phyloP scores from a whole-genome alignment of 2,797 vertebrate genomes.

The Halcyon badia region DNA sequence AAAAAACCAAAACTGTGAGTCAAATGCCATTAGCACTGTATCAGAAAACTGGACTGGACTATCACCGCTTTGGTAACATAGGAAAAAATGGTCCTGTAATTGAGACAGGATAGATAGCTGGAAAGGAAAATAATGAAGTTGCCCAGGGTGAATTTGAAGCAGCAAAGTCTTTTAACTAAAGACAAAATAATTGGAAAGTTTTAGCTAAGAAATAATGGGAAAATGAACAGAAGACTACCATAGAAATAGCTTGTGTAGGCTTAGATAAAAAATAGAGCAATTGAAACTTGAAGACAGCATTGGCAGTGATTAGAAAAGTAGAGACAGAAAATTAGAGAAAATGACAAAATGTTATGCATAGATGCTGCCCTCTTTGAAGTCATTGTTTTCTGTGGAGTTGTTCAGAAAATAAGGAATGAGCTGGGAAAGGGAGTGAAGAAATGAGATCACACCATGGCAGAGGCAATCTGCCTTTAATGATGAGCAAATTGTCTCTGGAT shows the following conservation, averaged over 20 bases:
- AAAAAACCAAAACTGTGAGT: neutral
- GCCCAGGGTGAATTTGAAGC: conserved; percentile 43
- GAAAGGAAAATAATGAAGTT: conserved; percentile 62
- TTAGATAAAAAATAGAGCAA: conserved; percentile 55
- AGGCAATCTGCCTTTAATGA: neutral
- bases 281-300: conserved; percentile 24
- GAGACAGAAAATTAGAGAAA: conserved; percentile 51
- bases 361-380: neutral
- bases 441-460: neutral
- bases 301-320: conserved; percentile 45
- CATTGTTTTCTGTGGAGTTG: neutral
- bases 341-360: conserved; percentile 52
- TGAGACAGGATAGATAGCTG: conserved; percentile 32
- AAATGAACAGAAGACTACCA: conserved; percentile 46
- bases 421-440: neutral
- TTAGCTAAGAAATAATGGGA: conserved; percentile 58
- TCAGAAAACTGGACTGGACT: neutral
- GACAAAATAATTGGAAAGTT: conserved; percentile 66
- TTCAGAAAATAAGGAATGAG: neutral
- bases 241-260: conserved; percentile 34
- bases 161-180: conserved; percentile 58
- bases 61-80: neutral
- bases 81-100: conserved; percentile 14
- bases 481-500: neutral
- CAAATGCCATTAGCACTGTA: neutral